Evolutionary conservation across 2,113 vertebrate species (phyloP).

Genomic region (Tretioscincus oriximinensis): DNA sequence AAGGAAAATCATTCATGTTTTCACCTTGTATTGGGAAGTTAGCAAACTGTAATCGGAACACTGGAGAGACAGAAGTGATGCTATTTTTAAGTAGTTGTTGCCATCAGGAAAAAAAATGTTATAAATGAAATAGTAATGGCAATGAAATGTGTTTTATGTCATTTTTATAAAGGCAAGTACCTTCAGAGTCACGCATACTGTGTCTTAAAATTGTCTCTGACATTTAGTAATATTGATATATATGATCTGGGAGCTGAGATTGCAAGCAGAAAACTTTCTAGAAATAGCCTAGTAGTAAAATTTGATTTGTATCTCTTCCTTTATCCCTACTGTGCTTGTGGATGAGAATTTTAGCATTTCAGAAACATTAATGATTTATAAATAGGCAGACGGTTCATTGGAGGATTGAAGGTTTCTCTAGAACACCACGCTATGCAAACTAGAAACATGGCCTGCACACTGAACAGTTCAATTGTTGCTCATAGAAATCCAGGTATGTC

Average conservation of each 20-base stretch:
- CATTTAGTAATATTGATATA: slow-evolving; percentile 29
- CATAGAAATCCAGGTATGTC: no score
- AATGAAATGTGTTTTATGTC: slow-evolving; percentile 11
- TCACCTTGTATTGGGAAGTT: no score
- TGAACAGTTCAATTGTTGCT: not conserved
- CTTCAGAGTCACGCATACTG: slow-evolving; percentile 12
- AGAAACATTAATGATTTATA: slow-evolving; percentile 1
- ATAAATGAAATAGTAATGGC: slow-evolving; percentile 25
- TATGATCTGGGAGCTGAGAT: slow-evolving; percentile 9
- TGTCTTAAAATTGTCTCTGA: slow-evolving; percentile 29
- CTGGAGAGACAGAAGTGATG: slow-evolving; percentile 2
- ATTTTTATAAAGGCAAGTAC: slow-evolving; percentile 7
- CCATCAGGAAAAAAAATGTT: not conserved
- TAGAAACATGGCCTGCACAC: not conserved
- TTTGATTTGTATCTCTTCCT: slow-evolving; percentile 23
- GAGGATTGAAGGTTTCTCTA: not conserved
- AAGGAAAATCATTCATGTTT: no score
- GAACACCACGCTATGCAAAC: not conserved
- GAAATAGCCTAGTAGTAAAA: slow-evolving; percentile 1
- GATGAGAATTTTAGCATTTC: slow-evolving; percentile 12
- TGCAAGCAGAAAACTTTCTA: slow-evolving; percentile 13
- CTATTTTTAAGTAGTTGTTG: slow-evolving; percentile 27
- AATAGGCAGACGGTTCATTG: not conserved
- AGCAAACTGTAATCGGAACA: not conserved
- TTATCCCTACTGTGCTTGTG: not conserved